Base-by-base conservation (phyloP, 2,888 invertebrate species). In the Isotomurus palustris region DNA sequence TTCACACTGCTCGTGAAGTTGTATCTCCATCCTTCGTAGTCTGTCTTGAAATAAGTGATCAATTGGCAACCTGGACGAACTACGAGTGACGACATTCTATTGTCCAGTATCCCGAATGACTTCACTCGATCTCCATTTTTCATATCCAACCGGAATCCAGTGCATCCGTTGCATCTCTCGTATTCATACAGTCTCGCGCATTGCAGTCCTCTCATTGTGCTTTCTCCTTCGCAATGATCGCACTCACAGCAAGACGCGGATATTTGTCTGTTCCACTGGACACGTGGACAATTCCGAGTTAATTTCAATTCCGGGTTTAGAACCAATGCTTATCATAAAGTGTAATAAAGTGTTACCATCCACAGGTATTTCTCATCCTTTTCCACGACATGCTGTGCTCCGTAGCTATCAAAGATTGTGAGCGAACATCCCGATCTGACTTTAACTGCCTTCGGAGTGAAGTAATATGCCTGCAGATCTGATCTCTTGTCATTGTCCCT, bases 141-240 rank as follows among this genome's bases (percentile, higher is more conserved):
- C 5, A 63, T 21, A 24, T 54, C 48, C 19, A 63, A 36, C 0
- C 60, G 56, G 32, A 35, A 58, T 6, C 64, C 64, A 17, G 32
- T 38, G 21, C 64, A 64, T 5, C 58, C 35, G 25, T 49, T 51
- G 24, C 64, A 64, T 25, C 38, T 51, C 5, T 53, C 25, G 45
- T 64, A 53, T 50, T 64, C 60, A 50, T 45, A 64, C 22, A 64
- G 47, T 21, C 60, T 48, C 1, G 64, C 60, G 44, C 64, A 64
- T 14, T 48, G 17, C 2, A 43, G 22, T n/a, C 56, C 24, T 17
- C 47, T 19, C 14, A 28, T 24, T 3, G 50, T n/a, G 4, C 29
- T 35, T 35, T 45, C 53, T 4, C 45, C 58, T 2, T 12, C 28
- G 25, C 64, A 64, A 1, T 56, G 60, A 27, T 47, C 56, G 48